Base-by-base conservation (phyloP, 2,888 invertebrate species). In the Teleogryllus oceanicus region DNA sequence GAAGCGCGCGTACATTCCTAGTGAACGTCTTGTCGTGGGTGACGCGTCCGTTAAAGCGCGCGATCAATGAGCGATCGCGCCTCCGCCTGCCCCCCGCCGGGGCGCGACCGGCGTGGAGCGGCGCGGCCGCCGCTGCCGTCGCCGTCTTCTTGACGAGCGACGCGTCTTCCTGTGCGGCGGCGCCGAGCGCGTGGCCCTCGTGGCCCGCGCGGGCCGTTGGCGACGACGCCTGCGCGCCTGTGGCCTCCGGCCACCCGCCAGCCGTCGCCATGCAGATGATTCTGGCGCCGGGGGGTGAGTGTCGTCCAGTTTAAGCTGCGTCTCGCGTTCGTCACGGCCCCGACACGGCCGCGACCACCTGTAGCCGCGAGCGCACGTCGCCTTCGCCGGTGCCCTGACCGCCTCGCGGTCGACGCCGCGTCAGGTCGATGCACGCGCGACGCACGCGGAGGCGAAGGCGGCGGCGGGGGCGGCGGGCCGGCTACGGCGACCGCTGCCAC, bases 211-310 rank as follows among this genome's bases (percentile, higher is more conserved):
- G 76, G 81, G 82, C 80, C 82, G 83, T 78, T 78, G 82, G 79
- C 80, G 83, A 79, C 80, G 82, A 49, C 75, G 20, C 75, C 76
- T 50, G 75, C 76, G 76, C 20, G 76, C 49, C 74, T 37, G 21
- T 76, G 75, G 79, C 79, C 85, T 85, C 84, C 84, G 85, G 85
- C 85, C 85, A 85, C 85, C 85, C 84, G 85, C 84, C 85, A 85
- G 84, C 84, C 84, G 84, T 77, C 81, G 87, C 85, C 86, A 87
- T 87, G 87, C 87, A 87, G 87, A 87, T 87, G 87, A 87, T 87
- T 85, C 87, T 87, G 86, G 87, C 85, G 87, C 87, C 85, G 87
- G 87, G 87, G 87, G 87, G 87, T 87, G 87, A 87, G 87, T 81
- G 62, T 62, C 62, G 62, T 62, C 62, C 62, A 62, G 21, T 12